phyloP scores from a whole-genome alignment of 2,113 vertebrate species.

The Sinocyclocheilus grahami region DNA sequence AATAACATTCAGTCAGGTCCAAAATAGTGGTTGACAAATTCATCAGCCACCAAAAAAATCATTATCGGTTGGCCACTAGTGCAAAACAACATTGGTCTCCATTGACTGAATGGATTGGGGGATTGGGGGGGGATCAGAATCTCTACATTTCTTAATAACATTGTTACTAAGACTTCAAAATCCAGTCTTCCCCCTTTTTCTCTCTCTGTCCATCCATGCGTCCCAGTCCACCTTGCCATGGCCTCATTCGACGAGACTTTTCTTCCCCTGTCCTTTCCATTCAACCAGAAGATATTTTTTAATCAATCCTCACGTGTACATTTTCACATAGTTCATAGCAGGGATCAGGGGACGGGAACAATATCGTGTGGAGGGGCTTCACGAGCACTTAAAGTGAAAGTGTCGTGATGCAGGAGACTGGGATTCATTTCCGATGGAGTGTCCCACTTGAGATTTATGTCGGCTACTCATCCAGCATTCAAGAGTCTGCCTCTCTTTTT shows the following conservation, averaged over 20 bases:
- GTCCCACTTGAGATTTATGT: constrained; percentile 18
- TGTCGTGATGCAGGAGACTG: constrained; percentile 23
- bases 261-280: constrained; percentile 1
- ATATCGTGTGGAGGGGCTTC: neutral
- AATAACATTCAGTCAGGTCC: neutral
- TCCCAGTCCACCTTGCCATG: constrained; percentile 16
- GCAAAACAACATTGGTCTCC: neutral
- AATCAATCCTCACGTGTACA: constrained; percentile 20
- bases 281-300: constrained; percentile 33
- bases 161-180: neutral
- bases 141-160: neutral
- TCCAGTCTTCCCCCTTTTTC: neutral
- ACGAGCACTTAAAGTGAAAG: constrained; percentile 13
- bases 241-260: neutral
- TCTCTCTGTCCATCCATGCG: neutral
- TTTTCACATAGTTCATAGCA: constrained; percentile 9
- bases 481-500: neutral
- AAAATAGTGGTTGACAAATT: neutral
- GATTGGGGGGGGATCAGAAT: neutral
- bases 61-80: too few species aligned
- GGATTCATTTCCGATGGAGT: neutral
- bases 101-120: neutral
- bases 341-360: neutral
- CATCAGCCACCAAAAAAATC: too few species aligned
- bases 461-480: neutral